Evolutionary conservation across 2,888 invertebrate genomes (phyloP).

Genomic region (Drosophila setosimentum): DNA sequence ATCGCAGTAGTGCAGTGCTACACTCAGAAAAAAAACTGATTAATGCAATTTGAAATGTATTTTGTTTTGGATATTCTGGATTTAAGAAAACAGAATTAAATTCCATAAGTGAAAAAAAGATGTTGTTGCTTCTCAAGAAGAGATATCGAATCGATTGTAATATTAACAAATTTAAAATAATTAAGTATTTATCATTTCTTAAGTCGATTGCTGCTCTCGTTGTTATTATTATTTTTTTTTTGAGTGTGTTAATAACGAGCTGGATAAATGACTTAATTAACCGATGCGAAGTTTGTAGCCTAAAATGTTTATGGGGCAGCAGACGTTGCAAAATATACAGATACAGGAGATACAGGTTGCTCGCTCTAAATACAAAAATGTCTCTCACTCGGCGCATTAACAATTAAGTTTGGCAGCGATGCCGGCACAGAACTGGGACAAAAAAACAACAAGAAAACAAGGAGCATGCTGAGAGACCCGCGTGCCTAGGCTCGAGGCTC

Average conservation of each 20-base stretch:
- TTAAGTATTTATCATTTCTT: neutral
- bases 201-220: neutral
- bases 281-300: constrained; percentile 36
- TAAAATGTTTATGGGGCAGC: constrained; percentile 61
- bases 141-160: neutral
- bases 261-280: constrained; percentile 80
- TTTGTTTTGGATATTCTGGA: neutral
- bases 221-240: neutral
- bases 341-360: constrained; percentile 26
- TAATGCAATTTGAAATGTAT: neutral
- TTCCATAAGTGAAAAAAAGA: neutral
- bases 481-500: constrained; percentile 22
- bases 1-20: neutral
- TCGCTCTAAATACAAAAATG: constrained; percentile 28
- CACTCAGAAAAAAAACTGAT: constrained; percentile 1
- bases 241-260: constrained; percentile 66
- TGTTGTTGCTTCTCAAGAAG: neutral
- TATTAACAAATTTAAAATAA: neutral
- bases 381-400: constrained; percentile 71
- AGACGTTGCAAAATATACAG: constrained; percentile 29
- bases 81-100: neutral
- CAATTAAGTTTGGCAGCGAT: constrained; percentile 57
- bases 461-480: constrained; percentile 51
- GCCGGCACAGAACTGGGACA: constrained; percentile 37
- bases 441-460: constrained; percentile 9